Evolutionary conservation across 2,113 vertebrate genomes (phyloP), one percentile per base, ranked within the genome.

Genomic region (Dolichotis patagonum): DNA sequence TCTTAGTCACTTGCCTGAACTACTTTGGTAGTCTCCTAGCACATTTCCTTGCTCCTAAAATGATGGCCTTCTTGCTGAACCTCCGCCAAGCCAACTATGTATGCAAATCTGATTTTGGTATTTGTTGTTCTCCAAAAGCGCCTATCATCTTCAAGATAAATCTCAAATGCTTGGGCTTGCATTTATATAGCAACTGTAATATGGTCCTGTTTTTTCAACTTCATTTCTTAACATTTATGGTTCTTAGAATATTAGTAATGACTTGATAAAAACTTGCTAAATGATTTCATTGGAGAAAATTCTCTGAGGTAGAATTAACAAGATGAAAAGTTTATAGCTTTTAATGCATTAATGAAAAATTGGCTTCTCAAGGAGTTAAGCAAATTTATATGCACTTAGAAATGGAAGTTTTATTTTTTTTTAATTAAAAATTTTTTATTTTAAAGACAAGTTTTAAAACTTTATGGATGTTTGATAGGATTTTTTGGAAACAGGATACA

Each of bases 261-360:
- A 17, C 5, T 46, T 93, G 63, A 82, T 67, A 60, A 78, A 83
- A n/a, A 14, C 4, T 94, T 35, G 14, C n/a, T 80, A 63, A 83
- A 85, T 20, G 14, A 94, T 65, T 78, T 63, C 32, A 38, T 88
- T 67, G 30, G 62, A 90, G 58, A 91, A 93, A 88, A 94, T 73
- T 88, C 43, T 88, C 17, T 49, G 17, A 82, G 8, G n/a, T 77
- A 88, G 35, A 88, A 30, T 46, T 49, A 77, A 49, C 73, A 77
- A 13, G 43, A 28, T 46, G 26, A 77, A 77, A 77, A 49, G 6
- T 90, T 80, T 54, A 54, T 13, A 54, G 26, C 49, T 85, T 84
- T 89, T 83, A 60, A 52, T 82, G 19, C 5, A 69, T 75, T 73
- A 58, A 5, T 89, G 78, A 89, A 77, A 92, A 73, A 85, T 1